Evolutionary conservation across 2,797 vertebrate species (phyloP), one percentile per base, ranked within the genome.

Genomic region (Ataeniobius toweri): DNA sequence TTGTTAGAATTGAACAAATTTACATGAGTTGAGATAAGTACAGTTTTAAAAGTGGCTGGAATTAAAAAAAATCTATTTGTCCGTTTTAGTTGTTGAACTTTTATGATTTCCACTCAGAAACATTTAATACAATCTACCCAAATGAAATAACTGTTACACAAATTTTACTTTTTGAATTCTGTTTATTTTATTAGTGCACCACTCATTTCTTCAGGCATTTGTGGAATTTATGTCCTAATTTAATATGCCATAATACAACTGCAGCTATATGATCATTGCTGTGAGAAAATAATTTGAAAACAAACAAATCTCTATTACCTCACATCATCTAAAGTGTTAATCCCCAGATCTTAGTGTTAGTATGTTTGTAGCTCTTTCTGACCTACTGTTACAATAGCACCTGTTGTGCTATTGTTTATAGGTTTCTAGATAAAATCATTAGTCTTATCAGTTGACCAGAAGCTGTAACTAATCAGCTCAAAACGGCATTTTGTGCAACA

Each of bases 401-500:
- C 20, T 31, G 20, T 51, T 3, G 2, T 41, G 8, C 16, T 46
- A 22, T 74, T 74, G 10, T 61, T 41, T 22, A 26, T 28, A 8
- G 13, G 10, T 73, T 70, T 51, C 2, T 18, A 46, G 39, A 22
- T 12, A 8, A 26, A 2, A n/a, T 24, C 13, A 41, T 77, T 12
- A 8, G 0, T 28, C 6, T 2, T 70, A 71, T 82, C 28, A 39
- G 5, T 39, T 73, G 6, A 0, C 6, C n/a, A 48, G 26, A 75
- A 75, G 5, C 14, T 71, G 39, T 55, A 50, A 67, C 10, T 76
- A 70, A 86, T 83, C 48, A 78, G 22, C 46, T 5, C 6, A 1
- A 81, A 9, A 2, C 13, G 6, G 6, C 12, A 16, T 86, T 86
- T 80, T 58, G 51, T 71, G 77, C 5, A 65, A 10, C 4, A n/a